Conservation (phyloP, 2,888 invertebrate genomes). For the Coelogynopora nodosa region DNA sequence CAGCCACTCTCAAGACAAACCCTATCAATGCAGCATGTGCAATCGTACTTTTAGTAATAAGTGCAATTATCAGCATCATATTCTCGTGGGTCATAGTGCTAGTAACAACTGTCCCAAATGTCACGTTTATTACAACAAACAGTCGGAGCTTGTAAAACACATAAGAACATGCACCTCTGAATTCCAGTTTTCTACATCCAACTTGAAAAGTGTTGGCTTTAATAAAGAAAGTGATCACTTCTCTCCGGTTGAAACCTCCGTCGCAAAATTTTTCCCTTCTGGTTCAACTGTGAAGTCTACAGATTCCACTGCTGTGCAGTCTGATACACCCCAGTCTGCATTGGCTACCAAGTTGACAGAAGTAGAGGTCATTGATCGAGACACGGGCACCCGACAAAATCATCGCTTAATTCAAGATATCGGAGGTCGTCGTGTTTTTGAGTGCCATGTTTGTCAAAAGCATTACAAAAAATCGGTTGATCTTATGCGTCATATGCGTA, state of each 20-base stretch:
- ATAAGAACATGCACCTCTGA: not conserved
- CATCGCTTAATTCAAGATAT: constrained; percentile 32
- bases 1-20: not conserved
- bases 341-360: not conserved
- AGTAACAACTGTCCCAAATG: not conserved
- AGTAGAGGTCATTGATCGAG: constrained; percentile 21
- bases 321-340: not conserved
- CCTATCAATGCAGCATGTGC: not conserved
- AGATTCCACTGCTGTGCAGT: not conserved
- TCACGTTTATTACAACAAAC: not conserved
- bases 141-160: not conserved
- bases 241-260: too few relatives aligned
- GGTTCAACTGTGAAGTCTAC: not conserved
- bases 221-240: too few relatives aligned
- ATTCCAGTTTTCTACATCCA: not conserved
- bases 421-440: not conserved
- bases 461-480: constrained; percentile 37
- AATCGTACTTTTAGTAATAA: not conserved
- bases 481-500: constrained; percentile 34
- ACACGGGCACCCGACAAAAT: constrained; percentile 22
- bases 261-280: not conserved
- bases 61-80: not conserved
- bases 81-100: not conserved
- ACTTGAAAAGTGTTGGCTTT: too few relatives aligned
- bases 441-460: constrained; percentile 26